A percentile compares a stretch with the other conserved stretches of the same genome.
Evolutionary conservation across 1,140 invertebrate species (phyloP).

Genomic region (Eurosta solidaginis): DNA sequence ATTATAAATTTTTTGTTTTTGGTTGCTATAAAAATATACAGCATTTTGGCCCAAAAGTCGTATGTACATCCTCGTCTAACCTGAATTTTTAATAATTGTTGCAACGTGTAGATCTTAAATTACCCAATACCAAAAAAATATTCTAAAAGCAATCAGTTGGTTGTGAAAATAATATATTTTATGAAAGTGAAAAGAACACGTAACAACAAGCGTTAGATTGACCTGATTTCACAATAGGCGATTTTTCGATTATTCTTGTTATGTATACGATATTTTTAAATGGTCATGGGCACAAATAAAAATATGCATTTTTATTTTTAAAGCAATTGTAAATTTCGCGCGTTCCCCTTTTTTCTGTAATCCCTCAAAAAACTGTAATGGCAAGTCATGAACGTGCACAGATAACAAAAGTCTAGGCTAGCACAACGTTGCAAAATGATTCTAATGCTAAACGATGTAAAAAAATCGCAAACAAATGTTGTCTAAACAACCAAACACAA

Average conservation of each 20-base stretch:
- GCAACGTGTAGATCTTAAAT: neutral
- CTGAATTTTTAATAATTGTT: neutral
- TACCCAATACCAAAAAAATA: neutral
- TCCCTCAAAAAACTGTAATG: neutral
- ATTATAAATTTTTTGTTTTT: neutral
- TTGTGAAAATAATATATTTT: neutral
- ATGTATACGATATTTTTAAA: neutral
- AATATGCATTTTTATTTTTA: neutral
- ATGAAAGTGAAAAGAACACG: neutral
- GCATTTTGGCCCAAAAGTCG: too few relatives aligned
- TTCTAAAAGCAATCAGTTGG: neutral
- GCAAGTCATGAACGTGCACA: conserved; percentile 12
- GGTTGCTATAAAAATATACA: too few relatives aligned
- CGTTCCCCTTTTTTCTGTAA: neutral
- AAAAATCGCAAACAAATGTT: neutral
- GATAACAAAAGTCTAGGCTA: conserved; percentile 1
- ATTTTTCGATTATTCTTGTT: neutral
- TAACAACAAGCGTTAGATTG: neutral
- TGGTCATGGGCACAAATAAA: neutral
- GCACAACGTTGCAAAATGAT: neutral
- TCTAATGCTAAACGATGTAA: neutral
- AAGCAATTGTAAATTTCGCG: neutral
- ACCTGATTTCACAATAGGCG: too few relatives aligned
- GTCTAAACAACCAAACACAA: neutral
- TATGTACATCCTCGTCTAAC: too few relatives aligned